Base-by-base conservation (phyloP, 2,888 invertebrate genomes). In the Tetanocera ferruginea region DNA sequence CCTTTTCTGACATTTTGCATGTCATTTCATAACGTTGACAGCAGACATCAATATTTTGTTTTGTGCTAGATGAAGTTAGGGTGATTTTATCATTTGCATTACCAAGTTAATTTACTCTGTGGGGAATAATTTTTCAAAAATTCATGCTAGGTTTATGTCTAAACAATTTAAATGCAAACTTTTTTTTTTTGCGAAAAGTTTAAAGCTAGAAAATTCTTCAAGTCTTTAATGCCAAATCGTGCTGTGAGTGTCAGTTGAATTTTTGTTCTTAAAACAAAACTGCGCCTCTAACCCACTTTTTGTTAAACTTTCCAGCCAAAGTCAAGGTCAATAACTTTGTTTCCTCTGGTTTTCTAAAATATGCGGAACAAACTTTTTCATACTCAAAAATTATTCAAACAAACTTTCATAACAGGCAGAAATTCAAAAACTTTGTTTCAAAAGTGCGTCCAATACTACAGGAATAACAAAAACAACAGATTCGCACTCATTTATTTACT, bases 21-120 rank as follows among this genome's bases (percentile, higher is more conserved):
- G 83, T 84, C 84, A 82, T 82, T 84, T 81, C 81, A 81, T 82
- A 83, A 80, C 81, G 81, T 83, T 85, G 86, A 86, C 86, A 86
- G 85, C 84, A 85, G 86, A 85, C 86, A 86, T 86, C 86, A 86
- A 86, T 86, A 85, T 64, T 52, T 62, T 52, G 51, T 49, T 49
- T 69, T 69, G 71, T 31, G 14, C 6, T 23, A 25, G 23, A 43
- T 1, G 11, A 43, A 5, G 19, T 51, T 11, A 43, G 76, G 76
- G 52, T 71, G 76, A 76, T 76, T 57, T 49, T 57, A 57, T 66
- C 64, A 70, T 76, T 70, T 76, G 62, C 76, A 76, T 76, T 76
- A 64, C 52, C 17, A 25, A 28, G 74, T 34, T 51, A 74, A 74
- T 60, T 57, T 28, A 14, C 73, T 60, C 73, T 23, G 9, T 62